These are phyloP conservation scores for Nematolebias whitei DNA, from an alignment of 2,113 vertebrate species.

Conservation along the genomic window DNA sequence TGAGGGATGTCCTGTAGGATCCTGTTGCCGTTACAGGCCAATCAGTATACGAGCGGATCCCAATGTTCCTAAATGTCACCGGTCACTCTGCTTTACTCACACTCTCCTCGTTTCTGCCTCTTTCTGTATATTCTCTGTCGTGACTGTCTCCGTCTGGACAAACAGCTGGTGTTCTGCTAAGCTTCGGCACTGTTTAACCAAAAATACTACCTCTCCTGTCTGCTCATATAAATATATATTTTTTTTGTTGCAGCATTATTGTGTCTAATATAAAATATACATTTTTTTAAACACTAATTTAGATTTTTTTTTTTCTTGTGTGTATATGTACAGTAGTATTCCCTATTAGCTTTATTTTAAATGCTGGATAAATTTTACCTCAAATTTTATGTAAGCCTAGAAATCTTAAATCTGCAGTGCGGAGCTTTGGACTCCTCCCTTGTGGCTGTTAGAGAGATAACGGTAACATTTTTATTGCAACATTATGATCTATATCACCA, in stretches of 20 bases:
- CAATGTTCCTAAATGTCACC: conserved; percentile 57
- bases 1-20: conserved; percentile 27
- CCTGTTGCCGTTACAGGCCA: conserved; percentile 44
- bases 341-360: conserved; percentile 57
- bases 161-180: conserved; percentile 39
- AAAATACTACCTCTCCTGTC: conserved; percentile 83
- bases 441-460: background rate
- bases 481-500: background rate
- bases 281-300: conserved; percentile 59
- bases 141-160: conserved; percentile 30
- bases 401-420: conserved; percentile 23
- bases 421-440: background rate
- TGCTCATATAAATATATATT: conserved; percentile 49
- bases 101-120: conserved; percentile 42
- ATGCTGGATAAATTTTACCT: conserved; percentile 78
- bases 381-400: conserved; percentile 57
- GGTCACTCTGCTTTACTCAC: conserved; percentile 42
- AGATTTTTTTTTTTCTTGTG: conserved; percentile 30
- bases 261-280: conserved; percentile 53
- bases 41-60: conserved; percentile 57
- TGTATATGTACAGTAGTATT: conserved; percentile 51
- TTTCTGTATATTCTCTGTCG: conserved; percentile 23
- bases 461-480: background rate
- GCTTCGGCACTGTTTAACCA: conserved; percentile 71
- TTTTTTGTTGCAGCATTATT: conserved; percentile 52